Percentiles rank a stretch among this genome's conserved stretches.
Conservation (phyloP, 2,888 invertebrate species). For the Lepidochrysops patricia region DNA sequence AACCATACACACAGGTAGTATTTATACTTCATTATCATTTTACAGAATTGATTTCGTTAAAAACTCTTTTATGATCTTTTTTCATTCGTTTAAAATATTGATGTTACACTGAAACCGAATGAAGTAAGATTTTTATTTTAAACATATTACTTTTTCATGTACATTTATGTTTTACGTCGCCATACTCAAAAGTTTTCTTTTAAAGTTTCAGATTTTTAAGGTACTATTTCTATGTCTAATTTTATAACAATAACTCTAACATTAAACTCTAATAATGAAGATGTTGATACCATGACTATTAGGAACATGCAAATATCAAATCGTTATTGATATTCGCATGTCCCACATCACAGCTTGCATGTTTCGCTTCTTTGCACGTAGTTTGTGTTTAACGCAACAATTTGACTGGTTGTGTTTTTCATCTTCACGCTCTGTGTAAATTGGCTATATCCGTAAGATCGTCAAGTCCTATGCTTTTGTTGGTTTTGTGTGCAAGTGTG, state of each 20-base stretch:
- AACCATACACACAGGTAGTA: slow-evolving; percentile 69
- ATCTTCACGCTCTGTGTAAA: slow-evolving; percentile 49
- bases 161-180: slow-evolving; percentile 35
- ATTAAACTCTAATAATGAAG: slow-evolving; percentile 49
- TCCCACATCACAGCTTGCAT: slow-evolving; percentile 42
- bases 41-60: not conserved
- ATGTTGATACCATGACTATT: slow-evolving; percentile 46
- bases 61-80: slow-evolving; percentile 38
- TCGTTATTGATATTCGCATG: slow-evolving; percentile 37
- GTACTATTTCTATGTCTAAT: slow-evolving; percentile 54
- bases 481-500: slow-evolving; percentile 40
- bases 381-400: slow-evolving; percentile 44
- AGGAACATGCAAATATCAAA: slow-evolving; percentile 34
- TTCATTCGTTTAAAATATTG: slow-evolving; percentile 27
- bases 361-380: slow-evolving; percentile 56
- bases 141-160: slow-evolving; percentile 35
- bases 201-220: slow-evolving; percentile 63
- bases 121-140: slow-evolving; percentile 46
- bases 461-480: slow-evolving; percentile 47
- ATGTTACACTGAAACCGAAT: slow-evolving; percentile 18
- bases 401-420: slow-evolving; percentile 60
- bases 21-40: slow-evolving; percentile 50
- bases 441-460: slow-evolving; percentile 49
- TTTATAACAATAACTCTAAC: slow-evolving; percentile 59
- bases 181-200: slow-evolving; percentile 48